Conservation (phyloP, 2,797 vertebrate species). For the Crenichthys baileyi region DNA sequence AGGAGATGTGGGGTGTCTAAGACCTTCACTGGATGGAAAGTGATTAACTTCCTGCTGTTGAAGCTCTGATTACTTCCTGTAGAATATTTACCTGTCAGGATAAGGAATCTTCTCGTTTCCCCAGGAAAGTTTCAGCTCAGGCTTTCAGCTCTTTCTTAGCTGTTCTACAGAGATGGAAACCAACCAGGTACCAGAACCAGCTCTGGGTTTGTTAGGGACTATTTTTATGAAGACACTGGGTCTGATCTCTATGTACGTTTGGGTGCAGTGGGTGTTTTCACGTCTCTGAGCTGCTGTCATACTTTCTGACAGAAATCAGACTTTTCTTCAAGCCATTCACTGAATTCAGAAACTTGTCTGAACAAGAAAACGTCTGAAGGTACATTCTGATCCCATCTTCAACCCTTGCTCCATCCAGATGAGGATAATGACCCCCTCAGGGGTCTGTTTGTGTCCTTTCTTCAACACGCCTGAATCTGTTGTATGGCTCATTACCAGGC, state of each 20-base stretch:
- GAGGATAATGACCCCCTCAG: not conserved
- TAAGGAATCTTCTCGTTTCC: no score
- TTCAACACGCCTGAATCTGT: no score
- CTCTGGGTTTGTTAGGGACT: not conserved
- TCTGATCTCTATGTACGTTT: not conserved
- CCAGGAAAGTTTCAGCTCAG: no score
- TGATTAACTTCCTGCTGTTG: no score
- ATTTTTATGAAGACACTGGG: no score
- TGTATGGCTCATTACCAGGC: no score
- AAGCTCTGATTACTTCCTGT: no score
- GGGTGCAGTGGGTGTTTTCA: not conserved
- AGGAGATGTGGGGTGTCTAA: no score
- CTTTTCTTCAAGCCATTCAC: not conserved
- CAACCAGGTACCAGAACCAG: not conserved
- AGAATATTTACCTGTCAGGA: no score
- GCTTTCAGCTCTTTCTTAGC: no score
- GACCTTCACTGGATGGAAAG: no score
- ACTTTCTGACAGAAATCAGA: not conserved
- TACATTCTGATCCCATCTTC: not conserved
- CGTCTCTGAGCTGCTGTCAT: not conserved
- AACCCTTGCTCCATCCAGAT: not conserved
- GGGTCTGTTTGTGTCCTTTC: not conserved
- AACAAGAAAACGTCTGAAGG: slow-evolving; percentile 6
- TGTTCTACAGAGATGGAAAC: not conserved
- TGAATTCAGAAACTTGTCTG: slow-evolving; percentile 12